Conservation (phyloP, 2,888 invertebrate species). For the Anticlea derivata region DNA sequence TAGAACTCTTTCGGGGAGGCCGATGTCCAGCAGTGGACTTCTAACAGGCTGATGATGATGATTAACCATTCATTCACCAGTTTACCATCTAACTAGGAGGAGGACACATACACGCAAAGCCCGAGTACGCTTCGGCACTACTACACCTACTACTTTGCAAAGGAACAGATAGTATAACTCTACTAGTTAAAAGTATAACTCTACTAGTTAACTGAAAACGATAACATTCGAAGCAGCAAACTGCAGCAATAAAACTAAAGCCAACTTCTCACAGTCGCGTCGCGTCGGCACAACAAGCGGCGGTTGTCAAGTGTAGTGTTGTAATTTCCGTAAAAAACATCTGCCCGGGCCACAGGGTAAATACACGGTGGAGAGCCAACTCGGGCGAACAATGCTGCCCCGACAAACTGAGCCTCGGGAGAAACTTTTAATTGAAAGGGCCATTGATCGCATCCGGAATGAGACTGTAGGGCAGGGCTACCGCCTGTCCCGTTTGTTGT, state of each 20-base stretch:
- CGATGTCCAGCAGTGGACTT: too few species aligned
- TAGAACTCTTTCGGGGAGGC: too few species aligned
- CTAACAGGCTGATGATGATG: too few species aligned
- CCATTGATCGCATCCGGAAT: conserved; percentile 60
- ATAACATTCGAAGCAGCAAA: not conserved
- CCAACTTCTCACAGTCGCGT: not conserved
- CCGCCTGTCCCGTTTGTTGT: conserved; percentile 25
- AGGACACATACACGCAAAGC: too few species aligned
- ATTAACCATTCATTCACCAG: too few species aligned
- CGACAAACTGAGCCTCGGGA: conserved; percentile 46
- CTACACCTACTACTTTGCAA: too few species aligned
- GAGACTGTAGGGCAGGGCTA: conserved; percentile 36
- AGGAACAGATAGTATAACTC: too few species aligned
- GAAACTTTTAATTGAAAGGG: conserved; percentile 74
- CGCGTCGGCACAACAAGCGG: conserved; percentile 13
- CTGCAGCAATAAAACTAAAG: conserved; percentile 4
- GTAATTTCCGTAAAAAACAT: conserved; percentile 52
- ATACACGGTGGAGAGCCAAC: conserved; percentile 31
- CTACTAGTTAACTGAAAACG: not conserved
- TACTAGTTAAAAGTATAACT: too few species aligned
- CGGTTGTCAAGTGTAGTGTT: conserved; percentile 39
- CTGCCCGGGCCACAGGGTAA: conserved; percentile 27
- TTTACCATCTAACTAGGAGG: too few species aligned
- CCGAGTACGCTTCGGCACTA: too few species aligned
- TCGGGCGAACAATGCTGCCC: conserved; percentile 47